Base-by-base conservation (phyloP, 2,888 invertebrate species). In the Parasteatoda lunata region DNA sequence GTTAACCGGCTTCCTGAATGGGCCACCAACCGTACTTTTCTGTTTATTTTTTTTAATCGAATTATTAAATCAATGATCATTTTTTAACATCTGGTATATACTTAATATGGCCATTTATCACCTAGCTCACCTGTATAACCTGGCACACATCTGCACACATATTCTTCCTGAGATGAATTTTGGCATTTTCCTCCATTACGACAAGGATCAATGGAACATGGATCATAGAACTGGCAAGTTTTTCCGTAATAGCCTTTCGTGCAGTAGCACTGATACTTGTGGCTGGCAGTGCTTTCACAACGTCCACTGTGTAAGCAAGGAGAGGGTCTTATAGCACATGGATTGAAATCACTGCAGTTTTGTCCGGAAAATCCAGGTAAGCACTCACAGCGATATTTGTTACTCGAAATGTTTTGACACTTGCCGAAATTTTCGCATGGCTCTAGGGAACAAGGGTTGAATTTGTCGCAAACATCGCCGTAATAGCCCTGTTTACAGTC, bases 171-270 rank as follows among this genome's bases (percentile, higher is more conserved):
- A 9, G 90, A 90, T 5, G 85, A 80, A 54, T 91, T 90, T 11
- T 88, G 77, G 89, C 92, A 92, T 5, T 88, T 89, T 9, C 90
- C 91, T 6, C 90, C 90, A 81, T 91, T 90, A 47, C 89, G 82
- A 82, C 92, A 92, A 0, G 91, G 91, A 4, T 89, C 79, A 0
- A 88, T 78, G 6, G 89, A 87, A 59, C 91, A 91, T 0, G 90
- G 90, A 78, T 91, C 89, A 52, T 87, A 88, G 5, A 87, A 79
- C 49, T 90, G 85, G 88, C 91, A 91, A 69, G 87, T 89, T 45
- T 89, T 65, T 3, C 91, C 91, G 49, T 89, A 90, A 88, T 90
- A 91, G n/a, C 91, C 91, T 4, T 77, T 66, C 15, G 84, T 81
- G 81, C 91, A 91, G 65, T 83, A 64, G 77, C 91, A 91, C 30